Evolutionary conservation across 2,113 vertebrate species (phyloP), one percentile per base, ranked within the genome.

Genomic region (Cynoglossus semilaevis): DNA sequence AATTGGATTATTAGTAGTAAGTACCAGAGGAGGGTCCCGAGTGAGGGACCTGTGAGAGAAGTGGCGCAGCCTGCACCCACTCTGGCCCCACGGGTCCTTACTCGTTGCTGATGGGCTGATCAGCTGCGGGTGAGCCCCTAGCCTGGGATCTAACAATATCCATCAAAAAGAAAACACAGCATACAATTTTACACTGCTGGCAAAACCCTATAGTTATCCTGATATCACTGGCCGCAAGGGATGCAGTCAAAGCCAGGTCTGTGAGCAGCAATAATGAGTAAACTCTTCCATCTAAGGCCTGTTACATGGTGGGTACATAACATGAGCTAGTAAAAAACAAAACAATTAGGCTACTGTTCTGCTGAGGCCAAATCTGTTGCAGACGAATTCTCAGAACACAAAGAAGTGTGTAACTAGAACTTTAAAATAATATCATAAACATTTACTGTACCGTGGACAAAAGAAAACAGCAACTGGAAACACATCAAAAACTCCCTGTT

Each of bases 201-300:
- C 15, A 51, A 53, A 70, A 36, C 9, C 0, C 56, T 45, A 15
- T 12, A 15, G 34, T 37, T 49, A 50, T 55, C 51, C 68, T 50
- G 11, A 68, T 48, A 45, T 72, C 51, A 67, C 19, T 59, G 55
- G 44, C 45, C 56, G 49, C 53, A 56, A 41, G 53, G 38, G 51
- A 69, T 1, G 14, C 11, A 19, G n/a, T 45, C 7, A 44, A 45
- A 58, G 59, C 52, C 65, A 70, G 35, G 58, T 51, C 58, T 14
- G 29, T 59, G 11, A 53, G 58, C 45, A 58, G 51, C n/a, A 16
- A 50, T 46, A 45, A 49, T 71, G 54, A 70, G 36, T 45, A 51
- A 65, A 72, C 50, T 51, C 40, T 74, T 80, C 48, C 71, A 76
- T 44, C 40, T 22, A 40, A 43, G 58, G 37, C 16, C 54, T 49